Evolutionary conservation across 2,113 vertebrate genomes (phyloP), one percentile per base, ranked within the genome.

Genomic region (Platycercus adscitus): DNA sequence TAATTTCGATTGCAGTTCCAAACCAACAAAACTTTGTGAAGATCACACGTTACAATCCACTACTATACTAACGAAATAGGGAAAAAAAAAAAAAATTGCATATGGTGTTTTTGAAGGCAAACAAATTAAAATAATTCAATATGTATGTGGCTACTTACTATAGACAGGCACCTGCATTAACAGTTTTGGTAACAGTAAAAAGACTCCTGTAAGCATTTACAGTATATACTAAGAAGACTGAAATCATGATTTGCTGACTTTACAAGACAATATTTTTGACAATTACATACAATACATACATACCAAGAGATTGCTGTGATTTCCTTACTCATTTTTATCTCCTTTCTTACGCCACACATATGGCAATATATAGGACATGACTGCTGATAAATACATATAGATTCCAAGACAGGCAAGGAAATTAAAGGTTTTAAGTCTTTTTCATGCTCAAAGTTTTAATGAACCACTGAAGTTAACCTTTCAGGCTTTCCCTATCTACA

Each of bases 381-480:
- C 14, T 37, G 13, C 33, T 69, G 47, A 76, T 12, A 77, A 44
- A 44, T 28, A 77, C 2, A 9, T 12, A 65, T 0, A 21, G 35
- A 75, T 7, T 72, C 11, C 31, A 73, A 81, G 31, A 35, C 68
- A 82, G 47, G 68, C 9, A 81, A 33, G 31, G 17, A 53, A 89
- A 77, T 14, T 0, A 3, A 81, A 70, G 3, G 11, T 19, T 71
- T 0, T 4, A 39, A 47, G 18, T 31, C 7, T 72, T 83, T 13
- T 76, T 58, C n/a, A 33, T 46, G 58, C 17, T 91, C 26, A 13
- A 78, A 52, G 55, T 68, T 88, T 66, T 88, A 28, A 71, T 19
- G 23, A 86, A 24, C 4, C 10, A 64, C 18, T 26, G 15, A 58
- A 58, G 55, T 31, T 50, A 75, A 35, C 3, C 49, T 47, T 41